Percentiles rank a stretch among this genome's conserved stretches.
Evolutionary conservation across 2,113 vertebrate genomes (phyloP).

Genomic region (Pogona vitticeps): DNA sequence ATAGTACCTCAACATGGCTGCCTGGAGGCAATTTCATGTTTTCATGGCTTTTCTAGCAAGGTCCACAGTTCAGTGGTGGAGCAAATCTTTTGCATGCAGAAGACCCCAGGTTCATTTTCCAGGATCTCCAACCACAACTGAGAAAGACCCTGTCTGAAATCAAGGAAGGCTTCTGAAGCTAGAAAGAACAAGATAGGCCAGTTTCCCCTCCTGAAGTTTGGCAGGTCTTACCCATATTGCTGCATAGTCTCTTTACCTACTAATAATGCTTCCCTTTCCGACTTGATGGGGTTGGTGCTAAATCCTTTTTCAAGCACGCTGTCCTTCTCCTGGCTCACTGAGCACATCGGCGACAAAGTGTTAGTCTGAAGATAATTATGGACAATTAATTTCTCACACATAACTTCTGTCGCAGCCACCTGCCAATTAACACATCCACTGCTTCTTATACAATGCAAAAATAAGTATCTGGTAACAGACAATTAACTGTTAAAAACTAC

Average conservation of each 20-base stretch:
- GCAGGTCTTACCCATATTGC: too few relatives aligned
- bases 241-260: conserved; percentile 81
- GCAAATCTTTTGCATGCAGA: background rate
- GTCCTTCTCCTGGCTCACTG: conserved; percentile 89
- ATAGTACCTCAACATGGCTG: background rate
- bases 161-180: background rate
- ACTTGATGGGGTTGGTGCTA: conserved; percentile 84
- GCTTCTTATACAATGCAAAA: background rate
- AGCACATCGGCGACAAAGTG: conserved; percentile 75
- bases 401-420: background rate
- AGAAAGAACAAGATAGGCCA: background rate
- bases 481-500: background rate
- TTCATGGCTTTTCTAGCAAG: too few relatives aligned
- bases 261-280: conserved; percentile 90
- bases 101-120: background rate
- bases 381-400: background rate
- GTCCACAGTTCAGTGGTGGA: background rate
- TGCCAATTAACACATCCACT: background rate
- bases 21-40: too few relatives aligned
- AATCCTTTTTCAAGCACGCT: conserved; percentile 79
- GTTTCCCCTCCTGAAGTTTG: background rate
- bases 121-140: background rate
- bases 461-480: background rate
- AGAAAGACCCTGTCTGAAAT: background rate
- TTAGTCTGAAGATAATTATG: conserved; percentile 69